Evolutionary conservation across 1,140 invertebrate genomes (phyloP).

Genomic region (Panagrolaimus sp.): DNA sequence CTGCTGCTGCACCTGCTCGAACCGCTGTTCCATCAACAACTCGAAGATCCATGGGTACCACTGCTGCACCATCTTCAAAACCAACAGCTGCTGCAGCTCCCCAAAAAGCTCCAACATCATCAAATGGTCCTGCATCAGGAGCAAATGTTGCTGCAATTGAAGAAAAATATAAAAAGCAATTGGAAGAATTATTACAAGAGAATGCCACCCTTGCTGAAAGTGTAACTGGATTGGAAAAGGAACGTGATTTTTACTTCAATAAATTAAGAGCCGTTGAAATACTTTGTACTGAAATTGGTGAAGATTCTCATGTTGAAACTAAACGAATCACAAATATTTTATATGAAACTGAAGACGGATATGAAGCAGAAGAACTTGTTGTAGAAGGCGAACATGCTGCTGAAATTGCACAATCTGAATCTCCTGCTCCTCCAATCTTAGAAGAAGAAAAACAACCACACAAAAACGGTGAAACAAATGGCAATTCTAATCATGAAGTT

Average conservation of each 20-base stretch:
- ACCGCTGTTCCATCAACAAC: constrained; percentile 19
- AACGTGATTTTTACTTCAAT: constrained; percentile 97
- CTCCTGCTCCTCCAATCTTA: no score
- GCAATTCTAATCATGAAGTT: no score
- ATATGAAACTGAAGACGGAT: constrained; percentile 74
- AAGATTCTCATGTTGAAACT: constrained; percentile 66
- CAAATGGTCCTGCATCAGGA: neutral
- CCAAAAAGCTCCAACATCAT: neutral
- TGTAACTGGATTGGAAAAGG: constrained; percentile 59
- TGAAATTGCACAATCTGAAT: no score
- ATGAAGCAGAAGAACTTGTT: neutral
- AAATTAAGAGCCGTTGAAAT: constrained; percentile 96
- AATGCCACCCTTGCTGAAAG: neutral
- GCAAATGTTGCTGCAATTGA: neutral
- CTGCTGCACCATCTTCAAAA: constrained; percentile 50
- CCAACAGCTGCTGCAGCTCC: constrained; percentile 24
- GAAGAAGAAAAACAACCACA: no score
- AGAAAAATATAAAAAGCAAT: neutral
- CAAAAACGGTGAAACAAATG: no score
- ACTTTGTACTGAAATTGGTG: constrained; percentile 86
- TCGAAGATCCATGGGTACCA: neutral
- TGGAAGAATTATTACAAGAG: constrained; percentile 12
- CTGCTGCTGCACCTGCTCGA: neutral
- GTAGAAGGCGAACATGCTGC: constrained; percentile 3
- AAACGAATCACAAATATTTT: constrained; percentile 89